Base-by-base conservation (phyloP, 2,888 invertebrate species). In the Pseudanteris insignis region DNA sequence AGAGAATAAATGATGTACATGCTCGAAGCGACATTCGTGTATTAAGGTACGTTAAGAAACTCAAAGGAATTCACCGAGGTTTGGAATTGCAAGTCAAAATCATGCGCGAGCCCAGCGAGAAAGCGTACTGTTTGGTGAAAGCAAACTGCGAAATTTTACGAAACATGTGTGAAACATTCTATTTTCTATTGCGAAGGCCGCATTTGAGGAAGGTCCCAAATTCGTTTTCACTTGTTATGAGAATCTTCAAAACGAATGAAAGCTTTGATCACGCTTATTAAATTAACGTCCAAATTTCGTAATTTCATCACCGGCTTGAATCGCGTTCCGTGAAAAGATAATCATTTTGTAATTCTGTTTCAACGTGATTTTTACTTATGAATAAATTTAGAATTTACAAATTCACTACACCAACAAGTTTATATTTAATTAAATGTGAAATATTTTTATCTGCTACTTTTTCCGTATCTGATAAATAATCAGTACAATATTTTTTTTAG, bases 21-120 rank as follows among this genome's bases (percentile, higher is more conserved):
- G 86, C 89, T 54, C 92, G 92, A 0, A 88, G 88, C 14, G 82
- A 83, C 65, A 82, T 90, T 63, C 81, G 92, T 9, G 85, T 91
- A 0, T 82, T 83, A 14, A n/a, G 91, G 88, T 0, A 86, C 87
- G 0, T 76, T 92, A 1, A 85, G 86, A 64, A 92, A 92, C 74
- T 89, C 86, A 0, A 82, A 84, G n/a, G 89, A 91, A 65, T 92
- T 92, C 71, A 84, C 89, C 0, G 75, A 81, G 6, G 86, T 86
- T 2, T 80, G 78, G 76, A 77, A 76, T 1, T 86, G 86, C 62
- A 78, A 81, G 0, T 69, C 73, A 0, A 84, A 82, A 0, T 81
- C 85, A 0, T 72, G 76, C 1, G 86, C 86, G 86, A 86, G 86
- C 70, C 85, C 86, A 0, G 10, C 9, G 1, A 78, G 81, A n/a